Evolutionary conservation across 2,888 invertebrate species (phyloP), one percentile per base, ranked within the genome.

Genomic region (Morinoia aosen): DNA sequence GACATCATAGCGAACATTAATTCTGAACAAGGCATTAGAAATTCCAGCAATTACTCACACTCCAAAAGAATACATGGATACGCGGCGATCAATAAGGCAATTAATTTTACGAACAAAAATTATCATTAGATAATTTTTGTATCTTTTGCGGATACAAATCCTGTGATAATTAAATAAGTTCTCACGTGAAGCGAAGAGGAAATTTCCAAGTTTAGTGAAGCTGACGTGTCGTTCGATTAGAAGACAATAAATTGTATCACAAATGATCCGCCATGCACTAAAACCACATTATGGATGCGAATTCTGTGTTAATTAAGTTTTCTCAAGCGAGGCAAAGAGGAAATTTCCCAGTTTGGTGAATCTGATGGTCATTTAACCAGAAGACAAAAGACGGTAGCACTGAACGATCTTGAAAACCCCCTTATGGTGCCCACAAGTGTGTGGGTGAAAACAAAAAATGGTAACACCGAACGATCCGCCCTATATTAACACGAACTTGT

Each of bases 371-470:
- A 76, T 33, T 76, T 76, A 76, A 2, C 7, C 7, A 25, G 76
- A 8, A 19, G 25, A 33, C 19, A 76, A 33, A 76, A 33, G 3
- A 33, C 25, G 33, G 25, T 2, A 25, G 33, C 33, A 33, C 25
- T 33, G 25, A 64, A 76, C 16, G 12, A 76, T 76, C 2, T 33
- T 76, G 8, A 33, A 76, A 76, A 48, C 5, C 48, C 2, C 2
- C 25, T 76, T 76, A 33, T 76, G 10, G 7, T 33, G 76, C 25
- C 25, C 25, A 2, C 96, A 96, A 96, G 96, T 96, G 33, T 98
- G 98, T 97, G 98, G 98, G 48, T 4, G 48, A 48, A 48, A 5
- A 48, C 48, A 48, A 48, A 48, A 48, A 48, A 48, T 48, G 48
- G 48, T 5, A 48, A 4, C 48, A 48, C 48, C 48, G 48, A 48